Percentiles rank a stretch among this genome's conserved stretches.
Evolutionary conservation across 2,888 invertebrate genomes (phyloP).

Genomic region (Darwinula stevensoni): DNA sequence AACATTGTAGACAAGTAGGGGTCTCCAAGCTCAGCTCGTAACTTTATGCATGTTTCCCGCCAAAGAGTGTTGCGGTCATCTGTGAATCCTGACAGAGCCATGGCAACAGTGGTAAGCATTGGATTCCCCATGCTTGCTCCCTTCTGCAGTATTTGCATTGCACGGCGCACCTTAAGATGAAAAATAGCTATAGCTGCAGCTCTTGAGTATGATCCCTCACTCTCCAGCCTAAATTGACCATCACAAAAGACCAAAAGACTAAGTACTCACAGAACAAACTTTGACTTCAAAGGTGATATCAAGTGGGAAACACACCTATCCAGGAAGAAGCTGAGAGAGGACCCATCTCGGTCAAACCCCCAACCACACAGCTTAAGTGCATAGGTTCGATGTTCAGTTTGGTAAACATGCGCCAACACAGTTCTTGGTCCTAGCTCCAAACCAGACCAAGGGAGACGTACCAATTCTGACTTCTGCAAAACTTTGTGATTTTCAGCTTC

Average conservation of each 20-base stretch:
- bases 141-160: constrained; percentile 54
- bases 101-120: constrained; percentile 32
- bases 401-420: constrained; percentile 12
- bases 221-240: constrained; percentile 18
- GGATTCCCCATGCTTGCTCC: constrained; percentile 24
- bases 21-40: constrained; percentile 49
- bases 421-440: background rate
- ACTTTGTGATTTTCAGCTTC: background rate
- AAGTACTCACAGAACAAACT: no score
- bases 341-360: constrained; percentile 40
- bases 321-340: constrained; percentile 23
- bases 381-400: constrained; percentile 40
- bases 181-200: constrained; percentile 77
- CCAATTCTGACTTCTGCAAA: constrained; percentile 1
- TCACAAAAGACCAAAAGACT: constrained; percentile 4
- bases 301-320: constrained; percentile 19
- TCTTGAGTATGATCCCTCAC: constrained; percentile 40
- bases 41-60: constrained; percentile 37
- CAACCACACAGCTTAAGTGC: constrained; percentile 68
- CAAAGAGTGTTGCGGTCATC: constrained; percentile 52
- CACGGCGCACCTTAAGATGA: constrained; percentile 48
- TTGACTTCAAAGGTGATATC: no score
- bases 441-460: constrained; percentile 6
- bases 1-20: constrained; percentile 72
- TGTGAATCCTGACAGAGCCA: constrained; percentile 55